phyloP scores from a whole-genome alignment of 1,140 invertebrate species.

The Reticulitermes speratus region DNA sequence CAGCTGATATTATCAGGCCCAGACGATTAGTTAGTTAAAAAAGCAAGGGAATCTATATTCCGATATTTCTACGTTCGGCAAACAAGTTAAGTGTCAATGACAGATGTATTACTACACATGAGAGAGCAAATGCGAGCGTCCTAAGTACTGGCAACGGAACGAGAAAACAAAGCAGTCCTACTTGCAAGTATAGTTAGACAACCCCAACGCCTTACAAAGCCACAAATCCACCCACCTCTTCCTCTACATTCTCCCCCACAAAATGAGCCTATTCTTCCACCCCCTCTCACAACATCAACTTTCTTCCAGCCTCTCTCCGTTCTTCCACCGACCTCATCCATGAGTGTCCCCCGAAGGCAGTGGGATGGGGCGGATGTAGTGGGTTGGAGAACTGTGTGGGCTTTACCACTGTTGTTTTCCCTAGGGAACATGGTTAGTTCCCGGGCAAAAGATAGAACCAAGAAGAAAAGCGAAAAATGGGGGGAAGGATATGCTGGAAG shows the following conservation, averaged over 20 bases:
- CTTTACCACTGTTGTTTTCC: conserved; percentile 10
- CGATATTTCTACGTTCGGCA: too few species aligned
- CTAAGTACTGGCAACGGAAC: neutral
- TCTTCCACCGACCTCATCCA: neutral
- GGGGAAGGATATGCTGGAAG: neutral
- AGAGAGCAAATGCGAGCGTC: neutral
- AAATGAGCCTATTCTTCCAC: conserved; percentile 11
- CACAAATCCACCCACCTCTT: neutral
- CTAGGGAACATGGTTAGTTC: neutral
- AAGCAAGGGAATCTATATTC: too few species aligned
- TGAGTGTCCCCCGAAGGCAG: neutral
- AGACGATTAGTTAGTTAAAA: too few species aligned
- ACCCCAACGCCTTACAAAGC: neutral
- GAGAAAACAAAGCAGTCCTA: neutral
- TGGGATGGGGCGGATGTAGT: neutral
- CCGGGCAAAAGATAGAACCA: neutral
- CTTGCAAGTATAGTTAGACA: neutral
- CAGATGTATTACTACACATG: neutral
- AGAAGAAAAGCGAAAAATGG: neutral
- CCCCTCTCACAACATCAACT: neutral
- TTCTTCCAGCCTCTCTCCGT: neutral
- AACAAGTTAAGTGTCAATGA: neutral
- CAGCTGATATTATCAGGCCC: too few species aligned
- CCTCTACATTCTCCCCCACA: neutral
- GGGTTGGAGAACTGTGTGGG: neutral